A percentile compares a stretch with the other conserved stretches of the same genome.
Evolutionary conservation across 2,113 vertebrate species (phyloP).

Genomic region (Mobula hypostoma): DNA sequence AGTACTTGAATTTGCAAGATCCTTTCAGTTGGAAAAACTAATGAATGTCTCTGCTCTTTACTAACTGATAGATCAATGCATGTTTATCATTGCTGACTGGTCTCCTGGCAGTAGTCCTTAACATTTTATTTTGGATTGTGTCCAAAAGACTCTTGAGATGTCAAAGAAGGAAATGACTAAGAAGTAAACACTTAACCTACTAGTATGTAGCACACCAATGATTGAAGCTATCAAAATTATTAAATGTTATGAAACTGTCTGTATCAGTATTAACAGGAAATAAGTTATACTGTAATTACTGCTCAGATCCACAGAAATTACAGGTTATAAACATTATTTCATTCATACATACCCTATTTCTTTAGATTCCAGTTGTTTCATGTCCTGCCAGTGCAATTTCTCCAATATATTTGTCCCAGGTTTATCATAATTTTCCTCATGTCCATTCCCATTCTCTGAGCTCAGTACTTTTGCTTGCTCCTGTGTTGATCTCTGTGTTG

Average conservation of each 20-base stretch:
- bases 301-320: background rate
- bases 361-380: background rate
- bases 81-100: no score
- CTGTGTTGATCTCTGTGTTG: constrained; percentile 51
- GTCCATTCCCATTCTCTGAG: constrained; percentile 44
- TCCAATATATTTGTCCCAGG: constrained; percentile 44
- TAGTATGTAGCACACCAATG: background rate
- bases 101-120: no score
- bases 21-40: no score
- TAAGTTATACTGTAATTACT: background rate
- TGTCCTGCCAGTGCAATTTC: constrained; percentile 25
- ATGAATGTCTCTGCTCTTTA: no score
- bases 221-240: background rate
- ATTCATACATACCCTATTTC: background rate
- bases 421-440: constrained; percentile 45
- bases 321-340: background rate
- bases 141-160: background rate
- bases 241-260: background rate
- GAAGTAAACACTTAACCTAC: background rate
- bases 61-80: no score
- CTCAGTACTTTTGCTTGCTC: constrained; percentile 42
- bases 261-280: background rate
- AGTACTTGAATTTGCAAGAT: no score
- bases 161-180: background rate
- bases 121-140: background rate